Conservation (phyloP, 2,797 vertebrate species). For the Tokudaia muenninki region DNA sequence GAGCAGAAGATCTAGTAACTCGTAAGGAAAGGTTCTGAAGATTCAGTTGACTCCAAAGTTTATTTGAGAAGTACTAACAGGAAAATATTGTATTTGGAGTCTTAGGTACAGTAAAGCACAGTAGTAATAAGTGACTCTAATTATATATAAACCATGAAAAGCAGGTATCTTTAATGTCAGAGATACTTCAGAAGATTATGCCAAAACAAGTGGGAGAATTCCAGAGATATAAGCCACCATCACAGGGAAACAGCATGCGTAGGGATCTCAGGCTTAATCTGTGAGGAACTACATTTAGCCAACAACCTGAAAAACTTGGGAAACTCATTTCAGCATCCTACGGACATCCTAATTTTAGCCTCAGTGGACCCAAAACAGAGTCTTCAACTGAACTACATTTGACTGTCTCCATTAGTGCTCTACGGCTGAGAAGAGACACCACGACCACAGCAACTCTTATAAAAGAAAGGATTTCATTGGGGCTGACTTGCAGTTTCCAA, state of each 20-base stretch:
- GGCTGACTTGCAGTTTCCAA: not conserved
- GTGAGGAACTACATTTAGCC: not conserved
- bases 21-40: no score
- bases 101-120: not conserved
- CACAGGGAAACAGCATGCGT: not conserved
- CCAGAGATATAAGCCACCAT: not conserved
- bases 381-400: not conserved
- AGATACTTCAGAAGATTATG: not conserved
- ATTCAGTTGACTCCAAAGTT: not conserved
- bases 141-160: not conserved
- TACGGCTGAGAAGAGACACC: not conserved
- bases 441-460: not conserved
- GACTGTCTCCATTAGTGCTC: not conserved
- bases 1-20: not conserved
- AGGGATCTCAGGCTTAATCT: not conserved
- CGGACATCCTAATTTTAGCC: not conserved
- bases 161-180: not conserved
- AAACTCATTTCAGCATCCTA: not conserved
- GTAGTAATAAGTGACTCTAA: not conserved
- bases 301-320: not conserved
- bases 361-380: not conserved
- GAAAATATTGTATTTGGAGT: not conserved
- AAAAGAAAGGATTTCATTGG: not conserved
- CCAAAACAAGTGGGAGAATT: not conserved
- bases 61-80: not conserved